Percentiles rank a stretch among this genome's conserved stretches.
These are phyloP conservation scores for Cephalopterus ornatus DNA, from an alignment of 2,113 vertebrate genomes.

Conservation along the genomic window DNA sequence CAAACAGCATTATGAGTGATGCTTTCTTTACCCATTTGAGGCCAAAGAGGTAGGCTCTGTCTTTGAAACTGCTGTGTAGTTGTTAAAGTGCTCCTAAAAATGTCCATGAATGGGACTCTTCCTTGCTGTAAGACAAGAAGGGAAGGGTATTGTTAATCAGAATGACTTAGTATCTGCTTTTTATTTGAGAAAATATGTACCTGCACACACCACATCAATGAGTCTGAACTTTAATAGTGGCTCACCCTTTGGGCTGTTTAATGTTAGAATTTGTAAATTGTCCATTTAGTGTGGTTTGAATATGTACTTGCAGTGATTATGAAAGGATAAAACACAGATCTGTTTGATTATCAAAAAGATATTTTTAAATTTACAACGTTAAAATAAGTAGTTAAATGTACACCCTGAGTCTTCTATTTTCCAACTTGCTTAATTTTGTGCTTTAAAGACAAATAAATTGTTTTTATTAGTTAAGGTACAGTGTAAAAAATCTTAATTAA, in stretches of 20 bases:
- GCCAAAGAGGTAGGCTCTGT: neutral
- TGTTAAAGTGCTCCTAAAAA: neutral
- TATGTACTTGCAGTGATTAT: fast-evolving
- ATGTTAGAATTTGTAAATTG: neutral
- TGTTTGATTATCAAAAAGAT: neutral
- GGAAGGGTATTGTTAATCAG: neutral
- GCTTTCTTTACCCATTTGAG: neutral
- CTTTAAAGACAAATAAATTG: neutral
- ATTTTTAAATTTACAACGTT: neutral
- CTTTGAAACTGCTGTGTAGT: neutral
- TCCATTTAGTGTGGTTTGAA: neutral
- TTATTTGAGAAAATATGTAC: neutral
- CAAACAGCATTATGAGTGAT: neutral
- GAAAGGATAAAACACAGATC: neutral
- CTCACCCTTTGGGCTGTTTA: neutral
- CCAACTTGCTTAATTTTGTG: neutral
- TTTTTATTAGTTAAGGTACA: neutral
- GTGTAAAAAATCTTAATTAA: neutral
- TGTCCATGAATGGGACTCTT: neutral
- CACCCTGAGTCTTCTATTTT: neutral
- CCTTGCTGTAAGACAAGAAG: neutral
- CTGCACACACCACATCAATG: neutral
- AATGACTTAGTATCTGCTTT: neutral
- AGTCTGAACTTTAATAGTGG: neutral
- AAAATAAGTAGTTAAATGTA: neutral